A percentile compares a stretch with the other conserved stretches of the same genome.
These are phyloP conservation scores for Druon quercuslanigerum DNA, from an alignment of 1,140 invertebrate species.

Conservation along the genomic window DNA sequence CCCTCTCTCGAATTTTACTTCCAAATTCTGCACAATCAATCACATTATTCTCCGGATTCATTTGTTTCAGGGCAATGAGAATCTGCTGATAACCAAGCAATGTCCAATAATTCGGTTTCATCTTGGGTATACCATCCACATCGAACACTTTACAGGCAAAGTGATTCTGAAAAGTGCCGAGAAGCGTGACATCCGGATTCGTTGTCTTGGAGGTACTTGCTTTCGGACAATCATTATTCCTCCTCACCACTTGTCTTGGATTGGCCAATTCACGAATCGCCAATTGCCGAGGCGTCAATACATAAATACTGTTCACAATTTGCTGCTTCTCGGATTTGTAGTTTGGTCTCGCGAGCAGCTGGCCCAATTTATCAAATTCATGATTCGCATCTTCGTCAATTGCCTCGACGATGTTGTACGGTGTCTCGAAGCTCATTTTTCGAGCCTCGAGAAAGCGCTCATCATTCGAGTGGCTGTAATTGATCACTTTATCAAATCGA, in stretches of 20 bases:
- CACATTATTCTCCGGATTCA: not conserved
- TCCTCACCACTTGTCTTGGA: too few species aligned
- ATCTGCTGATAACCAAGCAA: conserved; percentile 54
- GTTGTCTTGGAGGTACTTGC: too few species aligned
- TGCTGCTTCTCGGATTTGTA: not conserved
- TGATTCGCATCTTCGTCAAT: conserved; percentile 42
- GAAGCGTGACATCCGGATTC: too few species aligned
- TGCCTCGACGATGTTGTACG: conserved; percentile 14
- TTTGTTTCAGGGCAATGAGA: conserved; percentile 41
- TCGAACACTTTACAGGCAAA: not conserved
- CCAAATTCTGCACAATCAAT: conserved; percentile 16
- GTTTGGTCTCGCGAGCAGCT: conserved; percentile 2
- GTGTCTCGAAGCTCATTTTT: conserved; percentile 40
- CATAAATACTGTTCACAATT: conserved; percentile 19
- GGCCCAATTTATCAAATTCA: conserved; percentile 54
- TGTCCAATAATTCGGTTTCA: conserved; percentile 56
- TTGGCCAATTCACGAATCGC: not conserved
- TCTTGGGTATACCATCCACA: conserved; percentile 33
- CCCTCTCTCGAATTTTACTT: conserved; percentile 41
- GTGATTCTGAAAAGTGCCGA: too few species aligned
- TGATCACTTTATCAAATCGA: conserved; percentile 38
- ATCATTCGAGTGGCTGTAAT: conserved; percentile 45
- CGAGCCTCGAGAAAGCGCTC: conserved; percentile 37
- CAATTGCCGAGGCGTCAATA: conserved; percentile 15
- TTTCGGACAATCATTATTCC: too few species aligned